Evolutionary conservation across 2,113 vertebrate genomes (phyloP), one percentile per base, ranked within the genome.

Genomic region (Bufo gargarizans): DNA sequence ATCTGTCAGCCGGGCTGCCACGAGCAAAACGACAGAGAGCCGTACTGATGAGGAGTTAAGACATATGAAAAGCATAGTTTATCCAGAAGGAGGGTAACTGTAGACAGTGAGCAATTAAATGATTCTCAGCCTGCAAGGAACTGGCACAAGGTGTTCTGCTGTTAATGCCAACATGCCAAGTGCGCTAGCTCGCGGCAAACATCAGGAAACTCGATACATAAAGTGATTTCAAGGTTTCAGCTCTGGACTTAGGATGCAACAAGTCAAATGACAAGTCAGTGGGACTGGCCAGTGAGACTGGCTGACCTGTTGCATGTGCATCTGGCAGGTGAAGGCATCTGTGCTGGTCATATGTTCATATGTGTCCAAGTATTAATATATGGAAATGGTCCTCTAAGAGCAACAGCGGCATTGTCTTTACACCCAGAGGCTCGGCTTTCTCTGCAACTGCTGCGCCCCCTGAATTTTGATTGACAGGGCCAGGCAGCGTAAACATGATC

Each of bases 11-110:
- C 87, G 56, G 82, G 72, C 80, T 61, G 47, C 87, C 72, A 89
- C 72, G 78, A 84, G 72, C 22, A 89, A 78, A 69, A 74, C 78
- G 82, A 89, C 81, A 89, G 81, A 77, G 12, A 63, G 80, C 86
- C 55, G 84, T 88, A 84, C 81, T 77, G 71, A 84, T 77, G 80
- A 88, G 59, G 80, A 82, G 79, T 84, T 77, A 77, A 77, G 72
- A 84, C 80, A 83, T 83, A 88, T 88, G 71, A 84, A 77, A 83
- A n/a, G 50, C 67, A 88, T 77, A 77, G 81, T 88, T 88, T 88
- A 84, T 69, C 58, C 87, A 84, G 72, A 74, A 84, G 87, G 58
- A 84, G 80, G 63, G 69, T 72, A 74, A 77, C 71, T 77, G 86
- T 72, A 88, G 79, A 79, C 79, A 65, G 78, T 76, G 71, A 84